A percentile compares a stretch with the other conserved stretches of the same genome.
Evolutionary conservation across 2,113 vertebrate genomes (phyloP).

Genomic region (Miniopterus natalensis): DNA sequence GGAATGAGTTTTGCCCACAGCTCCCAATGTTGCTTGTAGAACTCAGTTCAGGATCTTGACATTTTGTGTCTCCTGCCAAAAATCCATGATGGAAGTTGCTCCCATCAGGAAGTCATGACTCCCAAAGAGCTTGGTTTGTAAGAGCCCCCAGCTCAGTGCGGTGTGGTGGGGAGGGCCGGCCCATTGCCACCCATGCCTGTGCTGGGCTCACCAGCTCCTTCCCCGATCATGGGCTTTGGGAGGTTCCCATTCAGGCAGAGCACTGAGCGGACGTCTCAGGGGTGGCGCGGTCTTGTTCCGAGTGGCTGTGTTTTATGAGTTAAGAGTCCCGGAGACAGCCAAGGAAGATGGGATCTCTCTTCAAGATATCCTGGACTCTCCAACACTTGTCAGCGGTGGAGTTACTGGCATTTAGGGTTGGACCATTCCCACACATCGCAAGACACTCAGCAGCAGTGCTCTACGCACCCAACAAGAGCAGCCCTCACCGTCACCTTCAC

Average conservation of each 20-base stretch:
- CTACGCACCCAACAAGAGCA: neutral
- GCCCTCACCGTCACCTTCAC: neutral
- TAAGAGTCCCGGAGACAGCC: neutral
- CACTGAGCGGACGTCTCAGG: neutral
- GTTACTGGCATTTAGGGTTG: neutral
- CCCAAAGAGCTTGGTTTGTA: neutral
- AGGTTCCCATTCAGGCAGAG: neutral
- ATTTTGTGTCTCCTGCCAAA: neutral
- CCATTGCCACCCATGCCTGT: fast-evolving
- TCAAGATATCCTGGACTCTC: neutral
- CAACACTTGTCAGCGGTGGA: neutral
- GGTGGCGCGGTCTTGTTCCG: neutral
- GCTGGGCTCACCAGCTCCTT: neutral
- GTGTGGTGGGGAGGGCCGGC: neutral
- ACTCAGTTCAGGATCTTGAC: neutral
- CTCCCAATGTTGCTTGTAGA: neutral
- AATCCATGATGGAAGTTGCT: neutral
- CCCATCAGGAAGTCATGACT: neutral
- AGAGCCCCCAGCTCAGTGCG: neutral
- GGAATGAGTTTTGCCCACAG: neutral
- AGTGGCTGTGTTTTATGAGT: neutral
- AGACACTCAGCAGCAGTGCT: neutral
- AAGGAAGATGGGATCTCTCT: neutral
- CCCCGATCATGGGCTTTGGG: neutral
- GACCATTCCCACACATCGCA: neutral